These are phyloP conservation scores for Patagioenas fasciata DNA, from an alignment of 2,113 vertebrate species.

Conservation along the genomic window DNA sequence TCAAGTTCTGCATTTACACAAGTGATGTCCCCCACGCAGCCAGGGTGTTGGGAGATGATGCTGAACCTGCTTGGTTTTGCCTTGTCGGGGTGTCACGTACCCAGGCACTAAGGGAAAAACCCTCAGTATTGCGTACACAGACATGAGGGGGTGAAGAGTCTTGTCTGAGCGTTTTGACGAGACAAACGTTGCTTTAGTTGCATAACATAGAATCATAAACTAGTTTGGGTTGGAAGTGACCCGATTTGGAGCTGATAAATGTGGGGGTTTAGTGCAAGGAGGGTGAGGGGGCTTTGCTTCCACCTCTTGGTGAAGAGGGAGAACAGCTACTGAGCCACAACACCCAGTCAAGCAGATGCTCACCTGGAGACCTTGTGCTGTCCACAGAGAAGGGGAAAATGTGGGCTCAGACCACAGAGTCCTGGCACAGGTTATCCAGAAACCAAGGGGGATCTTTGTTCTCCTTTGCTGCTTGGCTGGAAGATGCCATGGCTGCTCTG, in stretches of 20 bases:
- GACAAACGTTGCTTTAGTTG: no score
- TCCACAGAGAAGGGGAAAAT: rapidly evolving
- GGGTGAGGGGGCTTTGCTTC: not conserved
- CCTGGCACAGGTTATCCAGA: not conserved
- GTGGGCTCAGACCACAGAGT: not conserved
- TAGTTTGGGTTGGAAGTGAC: no score
- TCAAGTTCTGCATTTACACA: not conserved
- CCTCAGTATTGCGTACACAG: not conserved
- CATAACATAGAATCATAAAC: no score
- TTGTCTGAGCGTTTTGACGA: not conserved
- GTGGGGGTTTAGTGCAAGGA: not conserved
- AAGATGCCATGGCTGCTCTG: not conserved
- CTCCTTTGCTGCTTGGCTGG: not conserved
- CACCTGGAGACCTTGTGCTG: not conserved
- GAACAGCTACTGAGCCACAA: not conserved
- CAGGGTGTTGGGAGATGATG: not conserved
- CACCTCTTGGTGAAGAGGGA: not conserved
- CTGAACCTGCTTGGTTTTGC: not conserved
- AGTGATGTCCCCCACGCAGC: not conserved
- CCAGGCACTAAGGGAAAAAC: not conserved
- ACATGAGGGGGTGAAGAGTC: not conserved
- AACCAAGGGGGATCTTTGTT: not conserved
- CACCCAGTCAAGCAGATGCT: not conserved
- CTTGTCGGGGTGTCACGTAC: not conserved
- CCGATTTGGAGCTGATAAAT: not conserved